Base-by-base conservation (phyloP, 2,113 vertebrate genomes). In the Aptenodytes forsteri region DNA sequence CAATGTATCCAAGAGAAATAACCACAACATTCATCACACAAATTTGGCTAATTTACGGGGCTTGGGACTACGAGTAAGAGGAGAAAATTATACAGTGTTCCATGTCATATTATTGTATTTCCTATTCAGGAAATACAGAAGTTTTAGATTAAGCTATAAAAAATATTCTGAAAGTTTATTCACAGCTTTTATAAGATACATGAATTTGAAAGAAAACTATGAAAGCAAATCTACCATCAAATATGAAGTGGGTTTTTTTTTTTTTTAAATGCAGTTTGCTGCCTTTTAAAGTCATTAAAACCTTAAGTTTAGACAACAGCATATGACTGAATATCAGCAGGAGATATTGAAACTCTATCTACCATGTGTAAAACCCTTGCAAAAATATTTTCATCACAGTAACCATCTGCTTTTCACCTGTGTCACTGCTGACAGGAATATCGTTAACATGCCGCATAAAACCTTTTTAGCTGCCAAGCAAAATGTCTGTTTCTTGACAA, bases 401-500 rank as follows among this genome's bases (percentile, higher is more conserved):
- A 96, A 81, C 84, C 79, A 96, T 93, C 94, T 96, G 93, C 89
- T 94, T 97, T 95, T 94, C 78, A 87, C 87, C 90, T 86, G 89
- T 86, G 79, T 81, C 2, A 0, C 55, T 75, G 64, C 65, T 96
- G 97, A 97, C 90, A 95, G 83, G 27, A 87, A 71, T 92, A 92
- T 77, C 22, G 5, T 89, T 89, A 97, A 92, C 90, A 90, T 49
- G 66, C 83, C 76, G 67, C 78, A 84, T 64, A 95, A 93, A 96
- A 94, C 69, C 93, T 92, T 88, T 95, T 87, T 78, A 94, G n/a
- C 87, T 95, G 87, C 83, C 76, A 95, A 96, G 72, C 81, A 96
- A 97, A 96, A 95, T 61, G 70, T 87, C 85, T 94, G 81, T 85
- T 91, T 96, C 91, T 96, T 96, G 66, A 91, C 90, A 96, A 96